Evolutionary conservation across 53 echinoderm and acorn worm species (phyloP).

Genomic region (Luidia sarsii): DNA sequence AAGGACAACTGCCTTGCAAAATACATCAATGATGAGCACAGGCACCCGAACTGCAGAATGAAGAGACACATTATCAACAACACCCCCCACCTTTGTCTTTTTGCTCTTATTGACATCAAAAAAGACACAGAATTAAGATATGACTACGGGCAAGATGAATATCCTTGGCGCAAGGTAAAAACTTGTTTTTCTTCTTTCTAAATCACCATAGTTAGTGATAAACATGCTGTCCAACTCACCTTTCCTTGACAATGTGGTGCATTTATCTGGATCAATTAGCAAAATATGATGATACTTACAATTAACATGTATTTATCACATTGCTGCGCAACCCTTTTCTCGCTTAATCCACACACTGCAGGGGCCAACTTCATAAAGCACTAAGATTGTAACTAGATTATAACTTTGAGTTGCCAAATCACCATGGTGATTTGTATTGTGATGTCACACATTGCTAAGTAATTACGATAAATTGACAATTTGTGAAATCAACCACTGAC

Average conservation of each 20-base stretch:
- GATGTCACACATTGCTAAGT: too few species aligned
- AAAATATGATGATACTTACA: background rate
- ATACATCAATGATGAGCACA: slow-evolving; percentile 17
- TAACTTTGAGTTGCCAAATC: too few species aligned
- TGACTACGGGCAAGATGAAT: slow-evolving; percentile 23
- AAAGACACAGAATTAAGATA: slow-evolving; percentile 20
- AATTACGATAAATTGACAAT: too few species aligned
- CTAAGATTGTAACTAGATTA: too few species aligned
- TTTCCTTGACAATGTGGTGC: background rate
- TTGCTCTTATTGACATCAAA: slow-evolving; percentile 16
- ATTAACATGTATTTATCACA: background rate
- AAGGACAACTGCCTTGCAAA: background rate
- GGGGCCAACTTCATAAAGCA: too few species aligned
- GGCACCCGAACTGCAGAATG: slow-evolving; percentile 29
- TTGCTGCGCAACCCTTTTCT: too few species aligned
- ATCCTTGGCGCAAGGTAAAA: slow-evolving; percentile 32
- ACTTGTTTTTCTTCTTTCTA: background rate
- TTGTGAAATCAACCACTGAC: too few species aligned
- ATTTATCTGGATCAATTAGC: background rate
- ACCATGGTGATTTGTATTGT: too few species aligned
- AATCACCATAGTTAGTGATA: background rate
- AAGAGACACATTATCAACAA: background rate
- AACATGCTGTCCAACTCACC: background rate
- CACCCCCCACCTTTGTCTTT: slow-evolving; percentile 15
- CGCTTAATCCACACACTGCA: too few species aligned